phyloP scores from a whole-genome alignment of 2,888 invertebrate genomes.

The Ichneumon xanthorius region DNA sequence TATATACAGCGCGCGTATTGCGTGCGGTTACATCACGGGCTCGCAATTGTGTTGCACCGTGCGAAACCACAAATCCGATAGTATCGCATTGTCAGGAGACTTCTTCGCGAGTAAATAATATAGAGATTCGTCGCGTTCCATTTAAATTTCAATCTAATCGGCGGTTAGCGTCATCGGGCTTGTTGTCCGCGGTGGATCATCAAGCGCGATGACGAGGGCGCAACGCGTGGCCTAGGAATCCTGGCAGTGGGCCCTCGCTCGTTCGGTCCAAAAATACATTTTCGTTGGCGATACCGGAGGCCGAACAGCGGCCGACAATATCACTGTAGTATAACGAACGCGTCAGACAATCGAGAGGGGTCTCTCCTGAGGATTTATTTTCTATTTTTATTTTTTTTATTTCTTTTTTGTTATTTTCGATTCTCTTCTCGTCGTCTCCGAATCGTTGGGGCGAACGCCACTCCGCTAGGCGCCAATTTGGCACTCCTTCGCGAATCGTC shows the following conservation, averaged over 20 bases:
- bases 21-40: neutral
- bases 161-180: neutral
- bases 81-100: neutral
- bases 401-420: constrained; percentile 7
- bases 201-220: constrained; percentile 29
- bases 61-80: neutral
- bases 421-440: neutral
- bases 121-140: constrained; percentile 17
- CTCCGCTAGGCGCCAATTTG: constrained; percentile 28
- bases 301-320: constrained; percentile 47
- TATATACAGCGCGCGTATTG: neutral
- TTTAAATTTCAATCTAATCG: constrained; percentile 38
- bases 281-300: constrained; percentile 68
- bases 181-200: constrained; percentile 17
- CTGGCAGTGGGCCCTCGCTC: constrained; percentile 66
- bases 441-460: constrained; percentile 12
- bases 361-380: constrained; percentile 38
- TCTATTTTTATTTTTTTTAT: neutral
- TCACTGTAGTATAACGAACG: constrained; percentile 39
- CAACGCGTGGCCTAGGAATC: constrained; percentile 64
- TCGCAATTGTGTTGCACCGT: neutral
- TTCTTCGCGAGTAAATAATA: too few relatives aligned
- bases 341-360: constrained; percentile 54
- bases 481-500: constrained; percentile 28
- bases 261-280: constrained; percentile 71